Conservation (phyloP, 2,888 invertebrate species). For the Bedellia somnulentella region DNA sequence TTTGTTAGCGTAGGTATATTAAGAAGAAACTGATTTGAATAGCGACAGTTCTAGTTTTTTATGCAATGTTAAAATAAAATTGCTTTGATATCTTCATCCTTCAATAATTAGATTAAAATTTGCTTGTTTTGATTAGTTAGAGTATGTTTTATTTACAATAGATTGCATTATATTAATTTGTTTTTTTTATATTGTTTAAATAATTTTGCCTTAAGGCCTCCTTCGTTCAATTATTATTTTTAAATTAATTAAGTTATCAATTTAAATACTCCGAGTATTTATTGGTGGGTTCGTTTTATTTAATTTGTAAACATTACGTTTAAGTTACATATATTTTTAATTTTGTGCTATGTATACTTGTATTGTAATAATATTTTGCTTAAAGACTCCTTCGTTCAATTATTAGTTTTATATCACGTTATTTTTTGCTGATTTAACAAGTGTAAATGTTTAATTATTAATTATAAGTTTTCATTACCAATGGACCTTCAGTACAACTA, state of each 20-base stretch:
- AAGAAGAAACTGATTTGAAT: neutral
- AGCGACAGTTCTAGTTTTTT: neutral
- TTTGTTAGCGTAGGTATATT: neutral
- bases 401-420: too few relatives aligned
- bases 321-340: too few relatives aligned
- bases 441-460: too few relatives aligned
- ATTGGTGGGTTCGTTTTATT: too few relatives aligned
- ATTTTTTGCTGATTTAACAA: too few relatives aligned
- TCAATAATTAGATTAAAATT: constrained; percentile 2
- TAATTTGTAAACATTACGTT: too few relatives aligned
- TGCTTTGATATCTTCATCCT: constrained; percentile 6
- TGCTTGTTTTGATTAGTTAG: constrained; percentile 6
- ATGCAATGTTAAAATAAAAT: constrained; percentile 1
- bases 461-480: too few relatives aligned
- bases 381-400: too few relatives aligned
- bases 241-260: constrained; percentile 19
- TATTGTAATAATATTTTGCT: too few relatives aligned
- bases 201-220: constrained; percentile 32
- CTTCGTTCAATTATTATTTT: constrained; percentile 50
- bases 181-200: constrained; percentile 12
- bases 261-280: too few relatives aligned
- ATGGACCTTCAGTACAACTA: too few relatives aligned
- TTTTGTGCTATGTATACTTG: too few relatives aligned
- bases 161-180: constrained; percentile 8
- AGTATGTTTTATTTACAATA: constrained; percentile 5